Conservation (phyloP, 2,888 invertebrate genomes). For the Smittia aterrima region DNA sequence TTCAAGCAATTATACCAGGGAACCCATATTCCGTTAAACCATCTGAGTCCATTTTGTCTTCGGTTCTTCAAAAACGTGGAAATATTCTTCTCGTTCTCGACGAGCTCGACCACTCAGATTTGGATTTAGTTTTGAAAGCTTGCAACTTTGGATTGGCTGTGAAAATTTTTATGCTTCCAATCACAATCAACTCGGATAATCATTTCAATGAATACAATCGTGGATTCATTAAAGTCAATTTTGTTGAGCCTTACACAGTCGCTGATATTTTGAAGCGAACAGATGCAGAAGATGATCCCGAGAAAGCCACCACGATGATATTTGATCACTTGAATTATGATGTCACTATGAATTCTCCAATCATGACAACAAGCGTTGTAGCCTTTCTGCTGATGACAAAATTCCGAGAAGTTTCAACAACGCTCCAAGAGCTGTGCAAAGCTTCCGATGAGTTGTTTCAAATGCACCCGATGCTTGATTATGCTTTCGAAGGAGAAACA, state of each 20-base stretch:
- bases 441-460: no score
- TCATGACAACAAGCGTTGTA: constrained; percentile 16
- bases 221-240: constrained; percentile 1
- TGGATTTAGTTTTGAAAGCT: not conserved
- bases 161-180: constrained; percentile 20
- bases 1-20: not conserved
- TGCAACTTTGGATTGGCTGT: not conserved
- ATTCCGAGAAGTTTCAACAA: not conserved
- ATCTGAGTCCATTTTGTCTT: not conserved
- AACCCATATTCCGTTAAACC: not conserved
- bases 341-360: not conserved
- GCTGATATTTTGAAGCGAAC: not conserved
- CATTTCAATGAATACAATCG: not conserved
- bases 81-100: not conserved
- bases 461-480: no score
- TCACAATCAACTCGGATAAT: constrained; percentile 10
- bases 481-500: not conserved
- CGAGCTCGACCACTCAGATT: not conserved
- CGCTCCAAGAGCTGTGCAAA: not conserved
- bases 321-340: not conserved
- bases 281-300: not conserved
- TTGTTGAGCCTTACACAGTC: constrained; percentile 24
- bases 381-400: constrained; percentile 13
- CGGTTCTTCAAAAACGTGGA: not conserved
- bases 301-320: not conserved